Percentiles rank a stretch among this genome's conserved stretches.
These are phyloP conservation scores for Acanthornis magna DNA, from an alignment of 2,797 vertebrate genomes.

Conservation along the genomic window DNA sequence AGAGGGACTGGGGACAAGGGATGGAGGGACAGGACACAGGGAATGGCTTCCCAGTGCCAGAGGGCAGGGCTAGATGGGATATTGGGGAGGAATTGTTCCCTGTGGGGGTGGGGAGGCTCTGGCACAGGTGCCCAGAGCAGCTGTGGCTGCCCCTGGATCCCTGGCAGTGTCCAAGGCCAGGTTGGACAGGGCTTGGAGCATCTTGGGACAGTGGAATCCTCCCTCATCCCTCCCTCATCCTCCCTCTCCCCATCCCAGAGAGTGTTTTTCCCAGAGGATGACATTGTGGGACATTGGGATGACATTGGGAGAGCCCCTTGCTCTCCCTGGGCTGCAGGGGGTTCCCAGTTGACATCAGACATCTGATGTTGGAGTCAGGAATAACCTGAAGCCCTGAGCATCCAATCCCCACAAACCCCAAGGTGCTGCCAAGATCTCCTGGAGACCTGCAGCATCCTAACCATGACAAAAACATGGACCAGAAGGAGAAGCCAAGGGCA, in stretches of 20 bases:
- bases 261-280: background rate
- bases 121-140: background rate
- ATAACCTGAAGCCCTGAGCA: background rate
- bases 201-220: accelerated
- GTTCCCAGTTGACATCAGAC: background rate
- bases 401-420: background rate
- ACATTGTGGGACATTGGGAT: background rate
- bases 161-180: background rate
- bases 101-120: accelerated
- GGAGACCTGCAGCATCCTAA: background rate
- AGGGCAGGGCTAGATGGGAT: accelerated
- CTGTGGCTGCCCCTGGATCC: background rate
- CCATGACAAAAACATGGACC: background rate
- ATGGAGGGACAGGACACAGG: background rate
- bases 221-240: background rate
- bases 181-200: accelerated
- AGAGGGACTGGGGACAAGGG: background rate
- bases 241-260: background rate
- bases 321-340: background rate
- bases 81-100: accelerated
- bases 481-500: background rate
- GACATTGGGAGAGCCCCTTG: background rate
- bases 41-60: background rate
- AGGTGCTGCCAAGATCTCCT: accelerated
- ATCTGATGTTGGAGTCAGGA: background rate